Evolutionary conservation across 2,888 invertebrate genomes (phyloP).

Genomic region (Zygothrica quintamaculata): DNA sequence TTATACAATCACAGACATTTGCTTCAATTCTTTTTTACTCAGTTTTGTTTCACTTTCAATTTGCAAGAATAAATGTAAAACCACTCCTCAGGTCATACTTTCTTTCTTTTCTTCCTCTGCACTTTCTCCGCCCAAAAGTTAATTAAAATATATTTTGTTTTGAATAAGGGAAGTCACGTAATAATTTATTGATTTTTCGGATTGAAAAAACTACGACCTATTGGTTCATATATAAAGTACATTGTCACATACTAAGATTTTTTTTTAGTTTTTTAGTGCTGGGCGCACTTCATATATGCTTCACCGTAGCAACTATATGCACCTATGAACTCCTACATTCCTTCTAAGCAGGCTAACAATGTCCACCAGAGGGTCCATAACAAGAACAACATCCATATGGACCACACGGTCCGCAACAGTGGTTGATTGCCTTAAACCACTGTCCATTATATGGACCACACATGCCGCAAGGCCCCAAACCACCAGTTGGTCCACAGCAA

Average conservation of each 20-base stretch:
- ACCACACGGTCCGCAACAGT: slow-evolving; percentile 68
- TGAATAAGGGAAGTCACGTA: too few species aligned
- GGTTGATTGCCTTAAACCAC: slow-evolving; percentile 67
- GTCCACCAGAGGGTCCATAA: slow-evolving; percentile 62
- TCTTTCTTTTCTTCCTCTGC: too few species aligned
- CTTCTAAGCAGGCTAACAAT: slow-evolving; percentile 66
- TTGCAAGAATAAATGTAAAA: slow-evolving; percentile 29
- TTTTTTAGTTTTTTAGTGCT: too few species aligned
- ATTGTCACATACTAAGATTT: too few species aligned
- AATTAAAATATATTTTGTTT: too few species aligned
- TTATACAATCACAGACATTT: slow-evolving; percentile 5
- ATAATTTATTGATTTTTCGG: too few species aligned
- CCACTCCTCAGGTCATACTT: too few species aligned
- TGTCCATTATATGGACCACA: slow-evolving; percentile 72
- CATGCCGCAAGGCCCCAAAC: slow-evolving; percentile 64
- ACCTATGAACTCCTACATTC: slow-evolving; percentile 46
- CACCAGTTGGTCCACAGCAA: slow-evolving; percentile 72
- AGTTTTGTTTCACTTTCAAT: slow-evolving; percentile 40
- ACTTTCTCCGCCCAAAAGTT: too few species aligned
- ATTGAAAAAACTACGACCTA: too few species aligned
- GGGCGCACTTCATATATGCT: slow-evolving; percentile 36
- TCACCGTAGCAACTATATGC: neutral
- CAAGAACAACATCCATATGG: slow-evolving; percentile 70
- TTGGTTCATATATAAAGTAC: too few species aligned
- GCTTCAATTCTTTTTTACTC: slow-evolving; percentile 5